Evolutionary conservation across 2,113 vertebrate genomes (phyloP), one percentile per base, ranked within the genome.

Genomic region (Boleophthalmus pectinirostris): DNA sequence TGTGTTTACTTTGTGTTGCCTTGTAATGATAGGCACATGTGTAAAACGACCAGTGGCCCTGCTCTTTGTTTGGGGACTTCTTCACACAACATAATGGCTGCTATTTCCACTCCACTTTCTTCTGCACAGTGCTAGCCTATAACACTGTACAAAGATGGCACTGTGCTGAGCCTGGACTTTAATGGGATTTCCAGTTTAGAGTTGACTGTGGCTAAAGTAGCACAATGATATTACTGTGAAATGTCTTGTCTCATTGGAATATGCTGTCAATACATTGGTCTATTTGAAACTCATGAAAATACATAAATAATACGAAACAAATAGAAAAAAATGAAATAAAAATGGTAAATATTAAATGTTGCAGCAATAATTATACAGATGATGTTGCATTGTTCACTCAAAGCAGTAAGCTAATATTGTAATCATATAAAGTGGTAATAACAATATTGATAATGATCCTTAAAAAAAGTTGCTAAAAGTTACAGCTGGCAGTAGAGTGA

Each of bases 1-100:
- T 84, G 25, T 80, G 84, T 90, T 89, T 82, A 80, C 75, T 80
- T 72, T 73, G 75, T 57, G 45, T 15, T 79, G 73, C 54, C 53
- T 7, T 75, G 73, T 89, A 89, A 89, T 89, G 86, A 90, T 57
- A 89, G 87, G 78, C 79, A 70, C 49, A 58, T 85, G 78, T 81
- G 73, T 63, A 71, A 66, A 82, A 78, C 83, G 20, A n/a, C 80
- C 65, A 46, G 74, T 24, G 73, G 16, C 79, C 45, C 53, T 66
- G 45, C 70, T 35, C 47, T 65, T 51, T 73, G 53, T 63, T 68
- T 54, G 64, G 38, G 9, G 4, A 77, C 75, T 66, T 69, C 75
- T 66, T 69, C 63, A 54, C 57, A 43, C 35, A 9, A 29, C 57
- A 83, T 78, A 77, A 58, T 65, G 51, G 43, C 47, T 16, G 71